These are phyloP conservation scores for Pelusios castaneus DNA, from an alignment of 2,113 vertebrate species.

Conservation along the genomic window DNA sequence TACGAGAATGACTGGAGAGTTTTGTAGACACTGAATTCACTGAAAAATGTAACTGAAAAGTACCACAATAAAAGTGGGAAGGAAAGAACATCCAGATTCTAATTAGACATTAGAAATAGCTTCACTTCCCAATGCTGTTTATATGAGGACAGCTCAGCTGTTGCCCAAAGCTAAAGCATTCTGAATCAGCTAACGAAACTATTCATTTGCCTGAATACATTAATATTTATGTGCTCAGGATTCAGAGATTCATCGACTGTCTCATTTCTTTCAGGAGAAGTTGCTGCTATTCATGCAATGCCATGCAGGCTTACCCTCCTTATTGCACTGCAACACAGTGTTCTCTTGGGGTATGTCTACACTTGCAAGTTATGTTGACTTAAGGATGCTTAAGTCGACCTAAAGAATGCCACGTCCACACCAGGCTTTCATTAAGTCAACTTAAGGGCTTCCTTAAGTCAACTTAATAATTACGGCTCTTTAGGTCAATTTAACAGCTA, in stretches of 20 bases:
- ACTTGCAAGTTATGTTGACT: too few relatives aligned
- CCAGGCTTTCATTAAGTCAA: too few relatives aligned
- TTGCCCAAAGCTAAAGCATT: neutral
- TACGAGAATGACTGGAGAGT: neutral
- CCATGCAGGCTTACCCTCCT: neutral
- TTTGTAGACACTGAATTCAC: neutral
- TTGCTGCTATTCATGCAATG: slow-evolving; percentile 1
- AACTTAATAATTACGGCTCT: too few relatives aligned
- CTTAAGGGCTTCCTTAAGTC: too few relatives aligned
- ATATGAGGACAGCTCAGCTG: slow-evolving; percentile 2
- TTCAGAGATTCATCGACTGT: slow-evolving; percentile 5
- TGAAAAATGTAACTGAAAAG: slow-evolving; percentile 1
- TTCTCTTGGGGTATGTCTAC: too few relatives aligned
- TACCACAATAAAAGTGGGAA: neutral
- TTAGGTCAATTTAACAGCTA: too few relatives aligned
- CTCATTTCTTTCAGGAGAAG: slow-evolving; percentile 49
- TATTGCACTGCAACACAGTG: neutral
- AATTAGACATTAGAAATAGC: slow-evolving; percentile 24
- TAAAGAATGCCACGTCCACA: too few relatives aligned
- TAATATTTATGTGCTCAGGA: neutral
- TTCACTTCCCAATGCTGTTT: neutral
- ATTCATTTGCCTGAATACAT: slow-evolving; percentile 14
- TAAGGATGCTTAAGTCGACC: too few relatives aligned
- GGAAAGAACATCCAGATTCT: neutral
- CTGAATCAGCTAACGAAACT: slow-evolving; percentile 43